Evolutionary conservation across 2,888 invertebrate species (phyloP).

Genomic region (Conchocele bisecta): DNA sequence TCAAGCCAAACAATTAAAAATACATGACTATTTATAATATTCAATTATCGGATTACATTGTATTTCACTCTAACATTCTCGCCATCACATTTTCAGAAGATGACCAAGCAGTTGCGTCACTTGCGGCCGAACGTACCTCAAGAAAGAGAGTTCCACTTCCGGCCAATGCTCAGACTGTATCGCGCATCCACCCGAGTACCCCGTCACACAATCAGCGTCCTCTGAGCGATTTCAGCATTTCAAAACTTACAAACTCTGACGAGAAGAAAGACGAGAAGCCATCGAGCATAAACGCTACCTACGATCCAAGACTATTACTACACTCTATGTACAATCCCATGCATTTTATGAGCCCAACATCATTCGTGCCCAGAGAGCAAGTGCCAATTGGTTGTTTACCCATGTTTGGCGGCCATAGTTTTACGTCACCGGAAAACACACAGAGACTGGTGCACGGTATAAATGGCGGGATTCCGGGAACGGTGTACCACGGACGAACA

Average conservation of each 20-base stretch:
- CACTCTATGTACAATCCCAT: constrained; percentile 40
- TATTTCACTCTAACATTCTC: too few relatives aligned
- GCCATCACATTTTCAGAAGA: constrained; percentile 59
- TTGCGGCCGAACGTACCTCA: constrained; percentile 60
- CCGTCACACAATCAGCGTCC: constrained; percentile 23
- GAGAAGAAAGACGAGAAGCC: constrained; percentile 17
- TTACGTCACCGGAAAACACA: too few relatives aligned
- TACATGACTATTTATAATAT: too few relatives aligned
- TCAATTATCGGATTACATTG: too few relatives aligned
- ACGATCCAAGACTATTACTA: constrained; percentile 40
- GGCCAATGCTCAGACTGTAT: constrained; percentile 55
- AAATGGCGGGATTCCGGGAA: too few relatives aligned
- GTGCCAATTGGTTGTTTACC: constrained; percentile 46
- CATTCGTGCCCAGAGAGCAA: constrained; percentile 34
- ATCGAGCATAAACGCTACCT: constrained; percentile 22
- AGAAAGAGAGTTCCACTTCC: constrained; percentile 45
- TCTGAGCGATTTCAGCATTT: constrained; percentile 71
- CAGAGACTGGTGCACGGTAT: too few relatives aligned
- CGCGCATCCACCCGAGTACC: constrained; percentile 33
- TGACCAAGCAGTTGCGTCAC: constrained; percentile 58
- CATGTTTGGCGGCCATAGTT: constrained; percentile 35
- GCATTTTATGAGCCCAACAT: constrained; percentile 37
- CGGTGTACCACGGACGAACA: too few relatives aligned
- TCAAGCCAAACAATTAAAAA: too few relatives aligned
- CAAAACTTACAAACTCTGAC: constrained; percentile 65